These are phyloP conservation scores for Syngnathus rostellatus DNA, from an alignment of 2,797 vertebrate species.

Conservation along the genomic window DNA sequence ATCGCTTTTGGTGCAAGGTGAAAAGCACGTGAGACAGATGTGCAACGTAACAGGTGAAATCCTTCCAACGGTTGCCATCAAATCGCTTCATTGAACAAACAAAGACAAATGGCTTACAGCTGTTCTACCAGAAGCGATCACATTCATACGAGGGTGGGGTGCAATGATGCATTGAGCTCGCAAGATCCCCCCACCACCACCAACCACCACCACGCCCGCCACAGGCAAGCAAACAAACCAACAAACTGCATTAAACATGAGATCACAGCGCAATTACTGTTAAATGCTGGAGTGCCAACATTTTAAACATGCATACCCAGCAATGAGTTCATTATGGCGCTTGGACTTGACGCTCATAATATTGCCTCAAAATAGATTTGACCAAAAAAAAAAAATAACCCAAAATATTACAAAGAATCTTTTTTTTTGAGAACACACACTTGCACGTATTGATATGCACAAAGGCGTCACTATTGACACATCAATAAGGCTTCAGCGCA, in stretches of 20 bases:
- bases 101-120: constrained; percentile 83
- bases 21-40: neutral
- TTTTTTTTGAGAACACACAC: too few species aligned
- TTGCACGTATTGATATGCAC: constrained; percentile 49
- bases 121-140: constrained; percentile 70
- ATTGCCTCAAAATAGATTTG: too few species aligned
- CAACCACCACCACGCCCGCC: neutral
- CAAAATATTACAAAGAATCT: too few species aligned
- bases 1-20: neutral
- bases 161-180: constrained; percentile 35
- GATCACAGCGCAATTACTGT: neutral
- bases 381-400: too few species aligned
- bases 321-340: neutral
- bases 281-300: neutral
- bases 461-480: constrained; percentile 43
- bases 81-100: constrained; percentile 49
- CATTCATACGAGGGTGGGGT: constrained; percentile 33
- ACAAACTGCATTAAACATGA: constrained; percentile 3
- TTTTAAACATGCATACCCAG: neutral
- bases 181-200: neutral
- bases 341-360: neutral
- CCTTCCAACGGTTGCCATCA: constrained; percentile 67
- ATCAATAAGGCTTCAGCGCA: constrained; percentile 48
- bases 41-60: constrained; percentile 23
- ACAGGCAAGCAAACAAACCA: neutral